Base-by-base conservation (phyloP, 2,888 invertebrate species). In the Perizoma affinitatum region DNA sequence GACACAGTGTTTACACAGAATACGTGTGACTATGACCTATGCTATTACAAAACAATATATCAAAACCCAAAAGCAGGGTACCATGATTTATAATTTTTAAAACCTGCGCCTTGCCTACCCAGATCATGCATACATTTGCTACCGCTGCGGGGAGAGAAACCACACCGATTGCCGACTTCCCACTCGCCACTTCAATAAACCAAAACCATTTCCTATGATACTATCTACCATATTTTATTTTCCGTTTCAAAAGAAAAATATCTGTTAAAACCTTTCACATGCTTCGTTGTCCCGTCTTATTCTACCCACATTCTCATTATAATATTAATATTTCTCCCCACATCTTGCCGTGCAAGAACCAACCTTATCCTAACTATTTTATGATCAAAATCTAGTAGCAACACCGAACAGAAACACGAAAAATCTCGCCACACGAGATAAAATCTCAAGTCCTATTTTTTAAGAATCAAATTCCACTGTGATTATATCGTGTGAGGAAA, bases 261-360 rank as follows among this genome's bases (percentile, higher is more conserved):
- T 63, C 58, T 64, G 59, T 71, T 73, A 75, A 58, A 78, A 80
- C 76, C 75, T 76, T 77, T 82, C 79, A 79, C 73, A 75, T 78
- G 72, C 76, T 78, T 72, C 57, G 60, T 72, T 10, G 73, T 76
- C 77, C 79, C 68, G 40, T 49, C 76, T 76, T 79, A 78, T 76
- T 78, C 75, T 75, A 76, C 73, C 76, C 74, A 76, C 73, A 74
- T 76, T 69, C 77, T 80, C 79, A 83, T 82, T 84, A 82, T 78
- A 82, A 81, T 86, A 85, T 82, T 78, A 77, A 83, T 82, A 80
- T 70, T 77, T 74, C 67, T 66, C 56, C 61, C 62, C 36, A 11
- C 43, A 9, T 35, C 7, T 36, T 6, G 34, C 50, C 45, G 66
- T 34, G 35, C 54, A 11, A 75, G 71, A 70, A 60, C 42, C 22